These are phyloP conservation scores for Rhorus exstirpatorius DNA, from an alignment of 2,888 invertebrate genomes.

Conservation along the genomic window DNA sequence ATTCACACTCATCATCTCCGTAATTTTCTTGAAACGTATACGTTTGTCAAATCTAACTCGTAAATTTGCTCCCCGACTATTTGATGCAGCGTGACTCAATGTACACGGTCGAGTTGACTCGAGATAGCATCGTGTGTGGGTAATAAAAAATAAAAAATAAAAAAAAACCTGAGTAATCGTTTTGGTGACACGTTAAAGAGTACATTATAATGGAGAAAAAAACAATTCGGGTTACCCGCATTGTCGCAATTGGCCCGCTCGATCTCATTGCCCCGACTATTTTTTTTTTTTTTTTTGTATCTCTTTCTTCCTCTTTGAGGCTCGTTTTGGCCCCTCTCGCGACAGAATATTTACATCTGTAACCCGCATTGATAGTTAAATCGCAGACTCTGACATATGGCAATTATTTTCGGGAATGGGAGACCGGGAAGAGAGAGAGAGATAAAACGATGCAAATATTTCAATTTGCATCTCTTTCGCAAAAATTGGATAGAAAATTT, in stretches of 20 bases:
- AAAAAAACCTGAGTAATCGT: conserved; percentile 4
- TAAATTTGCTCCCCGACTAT: conserved; percentile 44
- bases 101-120: conserved; percentile 3
- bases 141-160: conserved; percentile 14
- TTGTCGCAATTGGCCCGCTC: conserved; percentile 55
- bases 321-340: neutral
- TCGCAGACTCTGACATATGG: neutral
- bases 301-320: neutral
- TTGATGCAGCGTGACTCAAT: conserved; percentile 56
- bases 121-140: conserved; percentile 35
- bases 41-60: conserved; percentile 25
- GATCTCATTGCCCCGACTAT: conserved; percentile 1
- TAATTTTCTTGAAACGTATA: conserved; percentile 39
- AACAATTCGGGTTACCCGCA: conserved; percentile 59
- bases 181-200: conserved; percentile 8
- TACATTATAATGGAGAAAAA: conserved; percentile 15
- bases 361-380: conserved; percentile 25
- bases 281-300: neutral
- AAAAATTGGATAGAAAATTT: too few relatives aligned
- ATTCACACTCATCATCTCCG: conserved; percentile 28
- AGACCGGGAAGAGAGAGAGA: too few relatives aligned
- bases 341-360: conserved; percentile 27
- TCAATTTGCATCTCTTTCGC: too few relatives aligned
- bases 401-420: conserved; percentile 19
- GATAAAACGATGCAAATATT: too few relatives aligned